Percentiles rank a stretch among this genome's conserved stretches.
Conservation (phyloP, 1,140 invertebrate genomes). For the Drosophila subobscura region DNA sequence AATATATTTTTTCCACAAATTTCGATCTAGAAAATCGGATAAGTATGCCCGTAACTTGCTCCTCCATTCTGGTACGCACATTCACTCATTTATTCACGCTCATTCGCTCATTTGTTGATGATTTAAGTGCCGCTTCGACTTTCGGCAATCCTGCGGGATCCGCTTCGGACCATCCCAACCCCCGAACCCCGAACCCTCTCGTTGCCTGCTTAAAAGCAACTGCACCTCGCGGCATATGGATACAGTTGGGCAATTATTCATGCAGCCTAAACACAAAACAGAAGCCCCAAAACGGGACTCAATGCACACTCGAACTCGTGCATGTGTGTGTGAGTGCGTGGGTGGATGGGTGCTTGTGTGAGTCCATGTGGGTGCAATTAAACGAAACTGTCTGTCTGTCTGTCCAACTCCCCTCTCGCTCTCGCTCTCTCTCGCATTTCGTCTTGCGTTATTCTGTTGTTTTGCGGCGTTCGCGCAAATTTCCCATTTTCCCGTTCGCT, state of each 20-base stretch:
- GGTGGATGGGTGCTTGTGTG: conserved; percentile 6
- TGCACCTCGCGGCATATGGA: conserved; percentile 42
- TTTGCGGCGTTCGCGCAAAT: conserved; percentile 64
- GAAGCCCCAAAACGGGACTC: conserved; percentile 26
- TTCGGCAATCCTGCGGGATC: conserved; percentile 45
- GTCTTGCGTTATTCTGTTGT: conserved; percentile 42
- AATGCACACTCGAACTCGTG: not conserved
- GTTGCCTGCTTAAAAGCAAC: conserved; percentile 7
- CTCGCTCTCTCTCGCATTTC: conserved; percentile 9
- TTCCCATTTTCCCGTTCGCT: conserved; percentile 63
- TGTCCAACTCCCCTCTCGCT: conserved; percentile 17
- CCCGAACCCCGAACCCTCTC: not conserved
- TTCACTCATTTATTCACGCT: conserved; percentile 5
- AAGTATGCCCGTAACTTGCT: no score
- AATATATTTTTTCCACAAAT: no score
- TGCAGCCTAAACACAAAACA: conserved; percentile 69
- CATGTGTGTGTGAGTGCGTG: conserved; percentile 10
- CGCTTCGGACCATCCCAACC: not conserved
- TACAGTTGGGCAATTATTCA: conserved; percentile 69
- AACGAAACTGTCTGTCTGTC: conserved; percentile 41
- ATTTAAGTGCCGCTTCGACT: conserved; percentile 60
- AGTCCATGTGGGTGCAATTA: conserved; percentile 57
- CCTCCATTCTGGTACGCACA: not conserved
- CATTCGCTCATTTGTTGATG: conserved; percentile 50
- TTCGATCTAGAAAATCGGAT: no score